These are phyloP conservation scores for Papilio xuthus DNA, from an alignment of 1,140 invertebrate species.

Conservation along the genomic window DNA sequence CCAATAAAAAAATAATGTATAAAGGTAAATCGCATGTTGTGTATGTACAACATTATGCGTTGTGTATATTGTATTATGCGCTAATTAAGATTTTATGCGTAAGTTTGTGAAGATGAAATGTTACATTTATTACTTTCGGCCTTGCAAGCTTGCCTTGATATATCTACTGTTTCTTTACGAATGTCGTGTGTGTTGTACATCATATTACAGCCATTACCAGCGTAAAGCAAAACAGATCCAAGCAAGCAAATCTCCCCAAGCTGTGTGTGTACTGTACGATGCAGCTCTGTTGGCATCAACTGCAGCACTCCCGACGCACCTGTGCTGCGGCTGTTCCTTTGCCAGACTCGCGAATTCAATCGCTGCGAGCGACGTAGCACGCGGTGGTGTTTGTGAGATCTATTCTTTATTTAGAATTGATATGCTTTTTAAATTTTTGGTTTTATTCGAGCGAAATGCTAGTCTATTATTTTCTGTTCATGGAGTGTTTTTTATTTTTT, in stretches of 20 bases:
- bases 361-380: background rate
- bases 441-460: slow-evolving; percentile 1
- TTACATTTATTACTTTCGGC: background rate
- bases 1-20: too few species aligned
- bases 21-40: too few species aligned
- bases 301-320: background rate
- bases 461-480: background rate
- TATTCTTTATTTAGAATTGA: background rate
- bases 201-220: background rate
- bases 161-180: background rate
- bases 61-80: too few species aligned
- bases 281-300: background rate
- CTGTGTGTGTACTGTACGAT: background rate
- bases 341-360: background rate
- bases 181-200: background rate
- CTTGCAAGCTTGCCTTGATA: background rate
- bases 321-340: background rate
- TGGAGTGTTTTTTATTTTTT: too few species aligned
- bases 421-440: background rate
- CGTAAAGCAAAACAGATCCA: background rate
- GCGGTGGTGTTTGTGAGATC: background rate
- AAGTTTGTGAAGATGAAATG: too few species aligned
- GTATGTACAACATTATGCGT: too few species aligned
- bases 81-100: too few species aligned
- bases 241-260: background rate